phyloP scores from a whole-genome alignment of 2,113 vertebrate species.

The Orthonyx spaldingii region DNA sequence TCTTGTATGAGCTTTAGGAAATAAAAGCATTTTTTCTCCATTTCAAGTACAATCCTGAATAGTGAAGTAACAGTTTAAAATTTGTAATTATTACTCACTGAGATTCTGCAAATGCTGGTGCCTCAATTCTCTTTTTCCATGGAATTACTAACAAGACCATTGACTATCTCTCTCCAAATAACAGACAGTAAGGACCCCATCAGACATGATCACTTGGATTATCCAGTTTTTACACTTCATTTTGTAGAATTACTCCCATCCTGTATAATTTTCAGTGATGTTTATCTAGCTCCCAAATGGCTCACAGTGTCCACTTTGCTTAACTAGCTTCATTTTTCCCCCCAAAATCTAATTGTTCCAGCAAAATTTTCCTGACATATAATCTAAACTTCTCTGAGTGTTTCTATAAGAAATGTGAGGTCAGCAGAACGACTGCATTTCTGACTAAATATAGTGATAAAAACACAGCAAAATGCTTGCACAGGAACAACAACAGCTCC shows the following conservation, averaged over 20 bases:
- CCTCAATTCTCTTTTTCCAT: neutral
- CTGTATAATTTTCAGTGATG: neutral
- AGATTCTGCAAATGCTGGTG: neutral
- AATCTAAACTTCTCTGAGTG: neutral
- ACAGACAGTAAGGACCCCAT: neutral
- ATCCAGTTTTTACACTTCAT: neutral
- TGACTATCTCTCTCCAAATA: neutral
- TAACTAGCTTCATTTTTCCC: neutral
- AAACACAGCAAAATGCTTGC: neutral
- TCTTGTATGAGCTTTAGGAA: neutral
- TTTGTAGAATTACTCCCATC: conserved; percentile 19
- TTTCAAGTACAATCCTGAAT: neutral
- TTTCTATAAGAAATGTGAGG: neutral
- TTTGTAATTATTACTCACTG: neutral
- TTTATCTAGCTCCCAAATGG: neutral
- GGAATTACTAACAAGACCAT: neutral
- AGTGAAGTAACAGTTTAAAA: neutral
- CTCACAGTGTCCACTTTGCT: neutral
- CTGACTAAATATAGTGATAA: neutral
- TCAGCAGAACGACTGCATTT: neutral
- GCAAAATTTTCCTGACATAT: neutral
- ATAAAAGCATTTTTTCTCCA: neutral
- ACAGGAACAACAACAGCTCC: neutral
- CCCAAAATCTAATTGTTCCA: neutral
- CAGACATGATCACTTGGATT: neutral